Evolutionary conservation across 1,140 invertebrate species (phyloP).

Genomic region (Propsilocerus akamusi): DNA sequence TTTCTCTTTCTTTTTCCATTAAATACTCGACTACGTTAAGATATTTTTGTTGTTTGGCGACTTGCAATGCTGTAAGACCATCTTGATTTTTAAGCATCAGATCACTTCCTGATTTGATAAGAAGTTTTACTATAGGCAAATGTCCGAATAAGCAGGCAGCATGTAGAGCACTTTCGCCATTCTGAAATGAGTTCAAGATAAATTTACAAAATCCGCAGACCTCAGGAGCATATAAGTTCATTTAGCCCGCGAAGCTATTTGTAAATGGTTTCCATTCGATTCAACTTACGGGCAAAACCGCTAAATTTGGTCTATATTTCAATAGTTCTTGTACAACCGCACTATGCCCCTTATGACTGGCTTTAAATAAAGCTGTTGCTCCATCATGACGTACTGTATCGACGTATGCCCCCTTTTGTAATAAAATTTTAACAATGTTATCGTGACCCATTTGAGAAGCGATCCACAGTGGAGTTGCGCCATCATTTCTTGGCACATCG

Average conservation of each 20-base stretch:
- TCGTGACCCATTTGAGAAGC: conserved; percentile 84
- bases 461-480: conserved; percentile 82
- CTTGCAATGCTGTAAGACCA: conserved; percentile 41
- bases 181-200: conserved; percentile 33
- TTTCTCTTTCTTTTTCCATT: neutral
- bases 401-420: conserved; percentile 56
- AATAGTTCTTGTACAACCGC: conserved; percentile 72
- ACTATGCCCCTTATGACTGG: conserved; percentile 77
- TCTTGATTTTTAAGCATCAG: conserved; percentile 46
- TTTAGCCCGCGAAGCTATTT: neutral
- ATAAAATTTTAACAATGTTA: conserved; percentile 54
- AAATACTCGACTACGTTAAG: conserved; percentile 21
- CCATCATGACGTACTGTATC: conserved; percentile 73
- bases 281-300: conserved; percentile 55
- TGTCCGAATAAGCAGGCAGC: conserved; percentile 78
- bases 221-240: neutral
- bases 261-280: conserved; percentile 1
- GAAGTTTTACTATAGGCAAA: conserved; percentile 53
- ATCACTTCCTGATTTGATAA: conserved; percentile 53
- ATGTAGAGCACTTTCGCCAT: conserved; percentile 77
- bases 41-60: conserved; percentile 30
- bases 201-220: neutral
- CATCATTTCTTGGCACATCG: conserved; percentile 53
- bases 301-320: conserved; percentile 60
- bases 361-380: conserved; percentile 81